Evolutionary conservation across 1,140 invertebrate genomes (phyloP), one percentile per base, ranked within the genome.

Genomic region (Zaprionus inermis): DNA sequence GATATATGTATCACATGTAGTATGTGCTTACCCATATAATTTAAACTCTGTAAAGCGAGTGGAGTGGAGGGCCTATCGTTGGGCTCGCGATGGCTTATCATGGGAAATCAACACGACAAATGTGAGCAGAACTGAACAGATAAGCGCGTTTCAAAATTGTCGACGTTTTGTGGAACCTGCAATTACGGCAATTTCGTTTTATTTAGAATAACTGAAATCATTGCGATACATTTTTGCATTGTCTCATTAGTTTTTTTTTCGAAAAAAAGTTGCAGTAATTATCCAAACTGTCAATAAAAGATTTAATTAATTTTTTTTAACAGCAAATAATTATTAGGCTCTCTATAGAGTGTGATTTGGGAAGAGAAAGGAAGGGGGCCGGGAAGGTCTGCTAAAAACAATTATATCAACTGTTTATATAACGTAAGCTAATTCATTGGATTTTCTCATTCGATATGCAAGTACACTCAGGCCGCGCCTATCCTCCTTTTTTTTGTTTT

Each of bases 41-140:
- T 61, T 73, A 16, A 73, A 61, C 71, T 73, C 64, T 67, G 55
- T 58, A 57, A 57, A 58, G 28, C 30, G 5, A 12, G 18, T 3
- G 5, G 44, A 54, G 9, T 32, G 20, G 20, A 38, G 60, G 30
- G 20, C 46, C 36, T 58, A 57, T 68, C 51, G 51, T 49, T 12
- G 28, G 52, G 20, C 70, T 72, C 64, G 38, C 66, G 74, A 58
- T 74, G 71, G 75, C 75, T 77, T 77, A 77, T 77, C 75, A 77
- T 38, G 22, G 57, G 44, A 71, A 70, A 75, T 75, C 71, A 57
- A 69, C 75, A 77, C 64, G 71, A 69, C 75, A 64, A 77, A 68
- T 69, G 71, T 41, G 59, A 38, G 11, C 44, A 22, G 18, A 49
- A 22, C 44, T 12, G 44, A 20, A 24, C 57, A 73, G 74, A 77